Percentiles rank a stretch among this genome's conserved stretches.
Evolutionary conservation across 35 echinoderm and acorn worm species (phyloP).

Genomic region (Apostichopus californicus): DNA sequence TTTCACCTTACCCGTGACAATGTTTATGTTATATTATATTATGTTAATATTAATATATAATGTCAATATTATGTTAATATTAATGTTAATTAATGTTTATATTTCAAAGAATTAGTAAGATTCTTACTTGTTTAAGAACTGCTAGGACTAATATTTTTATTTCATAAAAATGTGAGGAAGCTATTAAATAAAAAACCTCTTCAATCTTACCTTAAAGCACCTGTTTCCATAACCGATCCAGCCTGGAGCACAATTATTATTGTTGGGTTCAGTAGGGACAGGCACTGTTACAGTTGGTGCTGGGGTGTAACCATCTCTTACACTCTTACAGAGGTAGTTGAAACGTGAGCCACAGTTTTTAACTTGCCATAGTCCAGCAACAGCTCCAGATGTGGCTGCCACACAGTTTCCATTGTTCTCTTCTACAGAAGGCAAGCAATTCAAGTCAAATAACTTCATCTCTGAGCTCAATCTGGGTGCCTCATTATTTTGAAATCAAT

Average conservation of each 20-base stretch:
- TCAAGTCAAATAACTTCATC: neutral
- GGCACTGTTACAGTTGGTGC: conserved; percentile 51
- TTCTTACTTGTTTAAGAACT: no score
- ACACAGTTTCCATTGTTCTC: conserved; percentile 80
- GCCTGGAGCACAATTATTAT: conserved; percentile 62
- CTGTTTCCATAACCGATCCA: conserved; percentile 93
- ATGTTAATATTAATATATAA: no score
- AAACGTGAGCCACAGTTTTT: conserved; percentile 31
- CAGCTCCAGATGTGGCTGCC: conserved; percentile 65
- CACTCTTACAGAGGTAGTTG: conserved; percentile 86
- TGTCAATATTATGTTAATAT: no score
- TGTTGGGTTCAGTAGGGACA: conserved; percentile 65
- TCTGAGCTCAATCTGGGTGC: neutral
- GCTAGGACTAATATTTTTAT: neutral
- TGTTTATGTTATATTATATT: no score
- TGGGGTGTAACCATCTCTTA: conserved; percentile 68
- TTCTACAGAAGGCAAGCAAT: conserved; percentile 43
- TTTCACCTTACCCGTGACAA: no score
- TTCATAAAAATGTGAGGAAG: neutral
- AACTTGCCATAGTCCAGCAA: conserved; percentile 84
- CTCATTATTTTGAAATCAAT: neutral
- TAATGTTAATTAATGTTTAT: no score
- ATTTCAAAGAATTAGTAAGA: no score
- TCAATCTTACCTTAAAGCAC: conserved; percentile 78
- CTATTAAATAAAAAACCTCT: neutral